Conservation (phyloP, 2,888 invertebrate species). For the Rhingia campestris region DNA sequence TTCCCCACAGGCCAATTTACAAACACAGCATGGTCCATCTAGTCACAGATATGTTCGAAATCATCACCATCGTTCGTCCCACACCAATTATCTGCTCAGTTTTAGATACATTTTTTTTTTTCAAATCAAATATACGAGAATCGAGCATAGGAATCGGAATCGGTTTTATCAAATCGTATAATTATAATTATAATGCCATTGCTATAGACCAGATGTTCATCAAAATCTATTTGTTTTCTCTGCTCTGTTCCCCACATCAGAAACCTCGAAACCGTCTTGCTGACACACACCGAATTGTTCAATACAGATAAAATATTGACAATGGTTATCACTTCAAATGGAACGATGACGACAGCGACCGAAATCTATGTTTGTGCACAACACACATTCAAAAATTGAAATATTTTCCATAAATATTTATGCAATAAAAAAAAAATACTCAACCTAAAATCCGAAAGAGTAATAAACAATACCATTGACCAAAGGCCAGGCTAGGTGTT, state of each 20-base stretch:
- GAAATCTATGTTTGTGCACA: slow-evolving; percentile 28
- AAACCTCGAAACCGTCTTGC: not conserved
- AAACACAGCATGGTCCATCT: not conserved
- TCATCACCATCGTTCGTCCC: slow-evolving; percentile 16
- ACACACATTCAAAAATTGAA: slow-evolving; percentile 31
- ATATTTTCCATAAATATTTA: slow-evolving; percentile 65
- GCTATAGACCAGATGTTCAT: not conserved
- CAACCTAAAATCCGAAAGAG: slow-evolving; percentile 3
- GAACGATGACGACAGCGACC: slow-evolving; percentile 15
- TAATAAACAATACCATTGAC: slow-evolving; percentile 16
- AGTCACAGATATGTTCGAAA: not conserved
- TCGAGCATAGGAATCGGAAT: too few relatives aligned
- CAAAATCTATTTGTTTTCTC: slow-evolving; percentile 2
- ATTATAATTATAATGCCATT: not conserved
- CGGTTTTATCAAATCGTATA: too few relatives aligned
- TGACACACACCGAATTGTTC: not conserved
- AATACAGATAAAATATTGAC: slow-evolving; percentile 45
- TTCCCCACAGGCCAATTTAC: not conserved
- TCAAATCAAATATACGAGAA: not conserved
- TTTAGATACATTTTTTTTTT: not conserved
- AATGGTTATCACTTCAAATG: slow-evolving; percentile 44
- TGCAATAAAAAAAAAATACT: slow-evolving; percentile 27
- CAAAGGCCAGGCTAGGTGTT: not conserved
- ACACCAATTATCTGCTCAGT: not conserved
- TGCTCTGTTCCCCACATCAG: not conserved